Percentiles rank a stretch among this genome's conserved stretches.
These are phyloP conservation scores for Poecilobothrus nobilitatus DNA, from an alignment of 2,888 invertebrate species.

Conservation along the genomic window DNA sequence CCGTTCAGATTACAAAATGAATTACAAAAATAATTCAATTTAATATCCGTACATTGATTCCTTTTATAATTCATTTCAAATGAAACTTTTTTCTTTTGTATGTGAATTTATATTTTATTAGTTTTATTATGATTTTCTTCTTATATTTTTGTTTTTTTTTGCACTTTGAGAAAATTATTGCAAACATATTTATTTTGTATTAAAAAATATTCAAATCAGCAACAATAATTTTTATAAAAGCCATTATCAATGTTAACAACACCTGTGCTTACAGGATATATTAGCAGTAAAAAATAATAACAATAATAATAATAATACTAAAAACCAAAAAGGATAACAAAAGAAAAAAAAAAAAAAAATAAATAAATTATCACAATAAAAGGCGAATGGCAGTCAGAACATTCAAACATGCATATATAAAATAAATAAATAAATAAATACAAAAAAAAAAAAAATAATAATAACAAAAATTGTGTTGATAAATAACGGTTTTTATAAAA, in stretches of 20 bases:
- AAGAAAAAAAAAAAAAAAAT: neutral
- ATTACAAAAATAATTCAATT: too few species aligned
- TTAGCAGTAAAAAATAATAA: neutral
- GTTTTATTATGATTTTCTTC: neutral
- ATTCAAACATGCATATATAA: neutral
- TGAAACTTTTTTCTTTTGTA: neutral
- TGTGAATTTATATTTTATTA: neutral
- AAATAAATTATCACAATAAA: neutral
- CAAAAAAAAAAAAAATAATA: neutral
- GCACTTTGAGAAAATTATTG: neutral
- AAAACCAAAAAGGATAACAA: neutral
- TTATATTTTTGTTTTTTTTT: neutral
- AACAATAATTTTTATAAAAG: constrained; percentile 6
- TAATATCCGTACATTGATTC: too few species aligned
- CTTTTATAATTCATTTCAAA: too few species aligned
- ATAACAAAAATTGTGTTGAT: neutral
- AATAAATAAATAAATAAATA: neutral
- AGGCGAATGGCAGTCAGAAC: neutral
- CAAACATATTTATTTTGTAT: constrained; percentile 4
- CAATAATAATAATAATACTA: neutral
- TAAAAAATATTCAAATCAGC: constrained; percentile 6
- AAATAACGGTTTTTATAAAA: neutral
- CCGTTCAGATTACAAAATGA: too few species aligned
- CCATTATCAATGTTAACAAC: constrained; percentile 10
- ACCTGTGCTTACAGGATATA: constrained; percentile 5